Conservation (phyloP, 2,888 invertebrate species). For the Noctua janthina region DNA sequence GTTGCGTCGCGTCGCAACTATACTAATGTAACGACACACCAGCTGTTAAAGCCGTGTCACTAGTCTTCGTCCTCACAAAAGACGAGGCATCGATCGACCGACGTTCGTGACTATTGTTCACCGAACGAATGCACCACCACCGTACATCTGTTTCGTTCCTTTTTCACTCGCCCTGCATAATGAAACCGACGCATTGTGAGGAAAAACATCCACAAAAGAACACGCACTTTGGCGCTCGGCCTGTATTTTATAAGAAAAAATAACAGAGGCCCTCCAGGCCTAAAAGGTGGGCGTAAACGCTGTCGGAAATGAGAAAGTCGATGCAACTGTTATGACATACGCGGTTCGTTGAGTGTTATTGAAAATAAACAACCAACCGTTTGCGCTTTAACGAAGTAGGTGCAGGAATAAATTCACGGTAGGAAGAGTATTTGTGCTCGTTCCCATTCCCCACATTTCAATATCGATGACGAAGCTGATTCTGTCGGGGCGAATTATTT, state of each 20-base stretch:
- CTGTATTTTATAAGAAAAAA: conserved; percentile 87
- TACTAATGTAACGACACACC: conserved; percentile 74
- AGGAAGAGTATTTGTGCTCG: conserved; percentile 44
- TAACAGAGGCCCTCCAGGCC: conserved; percentile 81
- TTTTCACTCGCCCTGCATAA: conserved; percentile 87
- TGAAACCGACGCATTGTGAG: conserved; percentile 88
- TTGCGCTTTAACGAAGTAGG: conserved; percentile 74
- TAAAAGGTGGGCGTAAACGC: conserved; percentile 86
- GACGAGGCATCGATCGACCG: conserved; percentile 84
- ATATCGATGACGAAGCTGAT: conserved; percentile 18
- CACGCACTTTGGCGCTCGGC: conserved; percentile 83
- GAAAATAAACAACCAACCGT: conserved; percentile 82
- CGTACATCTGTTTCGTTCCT: conserved; percentile 89
- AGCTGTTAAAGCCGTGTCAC: conserved; percentile 75
- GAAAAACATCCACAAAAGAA: conserved; percentile 87
- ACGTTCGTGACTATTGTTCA: conserved; percentile 88
- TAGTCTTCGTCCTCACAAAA: conserved; percentile 81
- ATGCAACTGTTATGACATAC: conserved; percentile 89
- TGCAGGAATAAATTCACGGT: conserved; percentile 52
- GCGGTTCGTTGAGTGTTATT: conserved; percentile 85
- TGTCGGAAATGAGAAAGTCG: conserved; percentile 88
- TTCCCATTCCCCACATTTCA: conserved; percentile 22
- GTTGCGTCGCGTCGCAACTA: conserved; percentile 48
- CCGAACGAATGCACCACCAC: conserved; percentile 83
- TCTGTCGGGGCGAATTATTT: conserved; percentile 11